Conservation (phyloP, 2,888 invertebrate genomes). For the Hypsopygia costalis region DNA sequence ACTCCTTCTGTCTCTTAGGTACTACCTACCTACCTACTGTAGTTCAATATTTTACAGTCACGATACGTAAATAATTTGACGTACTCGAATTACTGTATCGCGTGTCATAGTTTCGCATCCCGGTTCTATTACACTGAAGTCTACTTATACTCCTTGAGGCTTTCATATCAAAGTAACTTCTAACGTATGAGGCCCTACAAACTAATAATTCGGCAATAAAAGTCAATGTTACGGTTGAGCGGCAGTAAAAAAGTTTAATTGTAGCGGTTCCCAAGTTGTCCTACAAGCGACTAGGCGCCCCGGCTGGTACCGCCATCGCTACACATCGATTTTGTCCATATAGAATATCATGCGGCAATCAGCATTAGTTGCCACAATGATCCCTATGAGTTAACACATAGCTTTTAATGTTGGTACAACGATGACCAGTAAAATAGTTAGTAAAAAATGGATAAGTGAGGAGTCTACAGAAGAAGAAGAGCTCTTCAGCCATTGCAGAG, state of each 20-base stretch:
- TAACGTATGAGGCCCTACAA: conserved; percentile 3
- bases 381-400: conserved; percentile 42
- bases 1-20: too few relatives aligned
- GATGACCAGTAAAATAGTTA: conserved; percentile 51
- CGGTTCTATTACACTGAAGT: too few relatives aligned
- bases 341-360: conserved; percentile 34
- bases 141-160: too few relatives aligned
- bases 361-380: conserved; percentile 53
- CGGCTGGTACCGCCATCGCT: conserved; percentile 64
- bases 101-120: too few relatives aligned
- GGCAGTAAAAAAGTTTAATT: conserved; percentile 56
- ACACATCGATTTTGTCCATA: conserved; percentile 60
- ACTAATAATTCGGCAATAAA: conserved; percentile 20
- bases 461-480: conserved; percentile 73
- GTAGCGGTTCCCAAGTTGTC: conserved; percentile 55
- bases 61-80: too few relatives aligned
- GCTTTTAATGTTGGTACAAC: conserved; percentile 17
- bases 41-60: too few relatives aligned
- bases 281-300: conserved; percentile 50
- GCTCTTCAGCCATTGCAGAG: conserved; percentile 71
- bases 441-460: conserved; percentile 78
- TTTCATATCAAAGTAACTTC: too few relatives aligned
- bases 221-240: conserved; percentile 51
- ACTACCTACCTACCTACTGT: too few relatives aligned
- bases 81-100: too few relatives aligned